Base-by-base conservation (phyloP, 1,140 invertebrate species). In the Polyergus mexicanus region DNA sequence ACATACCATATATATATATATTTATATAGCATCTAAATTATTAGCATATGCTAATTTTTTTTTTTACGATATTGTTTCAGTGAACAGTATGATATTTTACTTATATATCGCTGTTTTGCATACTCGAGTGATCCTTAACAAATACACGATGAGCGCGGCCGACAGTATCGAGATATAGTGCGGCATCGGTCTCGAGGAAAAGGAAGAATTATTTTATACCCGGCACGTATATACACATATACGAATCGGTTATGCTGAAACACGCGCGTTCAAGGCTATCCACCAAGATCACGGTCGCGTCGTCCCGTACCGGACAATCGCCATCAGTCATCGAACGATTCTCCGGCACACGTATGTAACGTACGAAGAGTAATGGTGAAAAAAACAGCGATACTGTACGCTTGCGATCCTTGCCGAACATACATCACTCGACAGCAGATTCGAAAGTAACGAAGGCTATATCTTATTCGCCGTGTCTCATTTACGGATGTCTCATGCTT, bases 261-360 rank as follows among this genome's bases (percentile, higher is more conserved):
- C 54, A 60, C 66, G 65, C 51, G 54, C 84, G 84, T 86, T 88
- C 89, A 89, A 90, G 88, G 78, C 62, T 71, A 80, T 47, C 60
- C 28, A 47, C 65, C 63, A 89, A 87, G 85, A 85, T 88, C 88
- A 88, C 86, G 77, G 88, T 80, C 88, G 71, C 78, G 77, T 89
- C 84, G 86, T 60, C 83, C 75, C 47, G 41, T 72, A 75, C 60
- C 66, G 78, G 85, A 90, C 88, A 89, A 89, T 87, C 88, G 88
- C 56, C 88, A 89, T 90, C 85, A 78, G 85, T 90, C 88, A 90
- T 90, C 80, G 88, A 86, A 68, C 84, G 72, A 77, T 86, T 62
- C 77, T 22, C 85, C 25, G 44, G 81, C 32, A 25, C 22, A 51
- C 44, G 44, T 56, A 56, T 56, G 38, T 41, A 41, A 41, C 22